Percentiles rank a stretch among this genome's conserved stretches.
These are phyloP conservation scores for Triplophysa tibetana DNA, from an alignment of 2,113 vertebrate genomes.

Conservation along the genomic window DNA sequence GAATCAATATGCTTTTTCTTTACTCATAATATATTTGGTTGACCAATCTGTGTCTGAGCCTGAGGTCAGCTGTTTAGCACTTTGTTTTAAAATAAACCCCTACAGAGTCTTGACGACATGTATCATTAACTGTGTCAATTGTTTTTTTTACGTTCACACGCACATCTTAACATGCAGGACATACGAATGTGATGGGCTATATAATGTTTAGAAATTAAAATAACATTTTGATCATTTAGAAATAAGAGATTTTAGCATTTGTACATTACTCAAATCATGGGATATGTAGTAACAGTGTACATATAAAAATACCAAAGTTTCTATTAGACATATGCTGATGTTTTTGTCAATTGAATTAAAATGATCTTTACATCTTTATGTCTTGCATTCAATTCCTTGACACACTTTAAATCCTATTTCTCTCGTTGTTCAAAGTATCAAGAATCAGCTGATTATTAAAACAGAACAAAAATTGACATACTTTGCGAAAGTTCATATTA, in stretches of 20 bases:
- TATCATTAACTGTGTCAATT: too few species aligned
- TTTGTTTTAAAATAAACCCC: too few species aligned
- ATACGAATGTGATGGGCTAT: not conserved
- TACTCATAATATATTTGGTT: slow-evolving; percentile 2
- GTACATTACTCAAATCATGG: not conserved
- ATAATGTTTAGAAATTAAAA: not conserved
- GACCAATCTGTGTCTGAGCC: slow-evolving; percentile 18
- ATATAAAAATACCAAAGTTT: slow-evolving; percentile 18
- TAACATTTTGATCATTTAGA: too few species aligned
- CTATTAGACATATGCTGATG: slow-evolving; percentile 13
- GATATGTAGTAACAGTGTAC: slow-evolving; percentile 15
- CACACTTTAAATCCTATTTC: too few species aligned
- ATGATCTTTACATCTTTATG: not conserved
- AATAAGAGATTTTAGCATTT: not conserved
- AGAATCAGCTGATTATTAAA: too few species aligned
- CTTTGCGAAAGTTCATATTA: too few species aligned
- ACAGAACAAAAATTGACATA: too few species aligned
- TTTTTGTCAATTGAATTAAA: slow-evolving; percentile 41
- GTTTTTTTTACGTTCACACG: not conserved
- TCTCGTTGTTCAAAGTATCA: too few species aligned
- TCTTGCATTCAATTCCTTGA: not conserved
- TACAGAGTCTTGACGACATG: too few species aligned
- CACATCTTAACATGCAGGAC: not conserved
- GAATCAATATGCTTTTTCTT: slow-evolving; percentile 28
- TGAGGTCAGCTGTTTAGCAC: not conserved